These are phyloP conservation scores for Lobophora halterata DNA, from an alignment of 2,888 invertebrate genomes.

Conservation along the genomic window DNA sequence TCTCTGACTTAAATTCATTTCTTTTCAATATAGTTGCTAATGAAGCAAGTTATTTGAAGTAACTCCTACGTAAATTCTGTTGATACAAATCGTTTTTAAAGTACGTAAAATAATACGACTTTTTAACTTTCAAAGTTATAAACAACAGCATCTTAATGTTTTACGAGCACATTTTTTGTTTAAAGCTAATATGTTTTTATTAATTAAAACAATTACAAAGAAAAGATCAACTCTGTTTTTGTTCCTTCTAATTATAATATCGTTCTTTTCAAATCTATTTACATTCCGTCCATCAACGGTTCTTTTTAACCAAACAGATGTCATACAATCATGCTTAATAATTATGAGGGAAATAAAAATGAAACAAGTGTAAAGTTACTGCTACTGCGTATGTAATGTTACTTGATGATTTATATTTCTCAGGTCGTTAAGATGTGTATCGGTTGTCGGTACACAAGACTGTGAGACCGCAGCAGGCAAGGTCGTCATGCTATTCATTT, in stretches of 20 bases:
- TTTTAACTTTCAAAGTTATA: no score
- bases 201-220: background rate
- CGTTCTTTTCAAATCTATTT: constrained; percentile 5
- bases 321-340: constrained; percentile 2
- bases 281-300: constrained; percentile 1
- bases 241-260: constrained; percentile 7
- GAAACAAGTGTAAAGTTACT: constrained; percentile 7
- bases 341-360: constrained; percentile 9
- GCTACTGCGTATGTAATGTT: constrained; percentile 8
- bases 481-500: constrained; percentile 60
- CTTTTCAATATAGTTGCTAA: constrained; percentile 27
- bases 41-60: constrained; percentile 19
- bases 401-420: constrained; percentile 13
- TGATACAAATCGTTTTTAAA: no score
- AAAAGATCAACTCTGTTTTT: no score
- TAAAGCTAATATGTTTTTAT: constrained; percentile 10
- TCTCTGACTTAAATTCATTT: constrained; percentile 24
- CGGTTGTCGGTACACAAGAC: constrained; percentile 7
- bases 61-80: no score
- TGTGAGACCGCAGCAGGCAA: constrained; percentile 48
- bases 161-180: no score
- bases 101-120: no score
- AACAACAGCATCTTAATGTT: no score
- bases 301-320: constrained; percentile 11
- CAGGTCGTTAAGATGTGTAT: constrained; percentile 10